Conservation (phyloP, 2,113 vertebrate species). For the Megaceryle maxima region DNA sequence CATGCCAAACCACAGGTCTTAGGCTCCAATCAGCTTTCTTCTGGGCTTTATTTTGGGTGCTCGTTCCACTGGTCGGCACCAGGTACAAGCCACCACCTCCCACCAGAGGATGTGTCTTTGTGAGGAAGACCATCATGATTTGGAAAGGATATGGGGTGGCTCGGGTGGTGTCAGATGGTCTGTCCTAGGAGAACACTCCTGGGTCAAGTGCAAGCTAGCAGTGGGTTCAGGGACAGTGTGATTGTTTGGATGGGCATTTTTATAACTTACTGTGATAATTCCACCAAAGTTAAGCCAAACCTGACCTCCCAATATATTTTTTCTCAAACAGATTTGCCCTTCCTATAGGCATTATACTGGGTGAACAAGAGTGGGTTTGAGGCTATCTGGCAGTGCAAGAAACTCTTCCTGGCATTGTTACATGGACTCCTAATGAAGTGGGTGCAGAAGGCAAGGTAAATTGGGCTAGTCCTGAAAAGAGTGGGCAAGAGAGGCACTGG, state of each 20-base stretch:
- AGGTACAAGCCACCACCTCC: not conserved
- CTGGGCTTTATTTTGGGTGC: not conserved
- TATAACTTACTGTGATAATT: not conserved
- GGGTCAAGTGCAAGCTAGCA: not conserved
- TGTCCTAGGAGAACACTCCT: not conserved
- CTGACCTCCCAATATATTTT: not conserved
- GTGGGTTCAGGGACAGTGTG: not conserved
- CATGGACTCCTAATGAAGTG: not conserved
- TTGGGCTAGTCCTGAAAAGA: not conserved
- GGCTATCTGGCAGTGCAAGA: not conserved
- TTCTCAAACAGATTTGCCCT: not conserved
- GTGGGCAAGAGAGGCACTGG: rapidly evolving
- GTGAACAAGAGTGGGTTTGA: not conserved
- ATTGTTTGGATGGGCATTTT: not conserved
- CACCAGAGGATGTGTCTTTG: not conserved
- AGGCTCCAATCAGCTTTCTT: not conserved
- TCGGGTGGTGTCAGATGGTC: not conserved
- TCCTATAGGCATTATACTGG: not conserved
- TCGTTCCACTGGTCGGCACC: not conserved
- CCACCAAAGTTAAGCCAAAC: not conserved
- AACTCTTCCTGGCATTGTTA: not conserved
- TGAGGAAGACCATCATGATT: not conserved
- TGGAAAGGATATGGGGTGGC: not conserved
- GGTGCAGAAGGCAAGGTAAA: not conserved
- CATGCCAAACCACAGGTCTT: not conserved